Percentiles rank a stretch among this genome's conserved stretches.
phyloP scores from a whole-genome alignment of 2,888 invertebrate species.

The Callyntrura guangdongensis region DNA sequence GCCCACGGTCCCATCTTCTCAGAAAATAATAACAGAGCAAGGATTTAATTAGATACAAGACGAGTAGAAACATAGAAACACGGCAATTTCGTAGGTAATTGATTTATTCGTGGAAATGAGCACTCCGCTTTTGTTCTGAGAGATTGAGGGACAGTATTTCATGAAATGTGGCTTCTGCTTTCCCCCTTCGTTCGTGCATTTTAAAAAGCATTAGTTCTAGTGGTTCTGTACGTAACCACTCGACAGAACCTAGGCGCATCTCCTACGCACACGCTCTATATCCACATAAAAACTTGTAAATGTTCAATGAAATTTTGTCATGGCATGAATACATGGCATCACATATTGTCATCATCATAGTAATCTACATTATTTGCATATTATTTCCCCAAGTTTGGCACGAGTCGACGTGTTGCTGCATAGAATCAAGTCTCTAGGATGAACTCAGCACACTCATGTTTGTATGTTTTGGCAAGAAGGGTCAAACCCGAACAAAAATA shows the following conservation, averaged over 20 bases:
- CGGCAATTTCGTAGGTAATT: no score
- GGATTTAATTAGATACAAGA: no score
- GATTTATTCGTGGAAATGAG: no score
- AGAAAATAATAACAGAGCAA: no score
- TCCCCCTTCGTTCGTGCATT: no score
- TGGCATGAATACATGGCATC: constrained; percentile 11
- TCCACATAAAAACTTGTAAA: background rate
- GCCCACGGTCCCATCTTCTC: no score
- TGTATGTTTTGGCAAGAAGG: constrained; percentile 46
- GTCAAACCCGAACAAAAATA: constrained; percentile 52
- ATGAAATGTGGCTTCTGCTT: background rate
- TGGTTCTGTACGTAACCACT: no score
- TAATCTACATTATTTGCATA: constrained; percentile 45
- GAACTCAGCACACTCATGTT: constrained; percentile 2
- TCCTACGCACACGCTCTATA: background rate
- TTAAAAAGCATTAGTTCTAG: no score
- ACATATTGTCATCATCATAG: constrained; percentile 8
- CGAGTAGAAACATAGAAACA: no score
- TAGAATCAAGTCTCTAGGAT: constrained; percentile 33
- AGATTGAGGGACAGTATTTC: background rate
- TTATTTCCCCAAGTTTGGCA: constrained; percentile 45
- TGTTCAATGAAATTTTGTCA: constrained; percentile 14
- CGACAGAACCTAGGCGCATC: no score
- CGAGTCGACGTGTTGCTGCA: constrained; percentile 19
- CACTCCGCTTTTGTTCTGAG: no score